These are phyloP conservation scores for Calcarius lapponicus DNA, from an alignment of 2,797 vertebrate genomes.

Conservation along the genomic window DNA sequence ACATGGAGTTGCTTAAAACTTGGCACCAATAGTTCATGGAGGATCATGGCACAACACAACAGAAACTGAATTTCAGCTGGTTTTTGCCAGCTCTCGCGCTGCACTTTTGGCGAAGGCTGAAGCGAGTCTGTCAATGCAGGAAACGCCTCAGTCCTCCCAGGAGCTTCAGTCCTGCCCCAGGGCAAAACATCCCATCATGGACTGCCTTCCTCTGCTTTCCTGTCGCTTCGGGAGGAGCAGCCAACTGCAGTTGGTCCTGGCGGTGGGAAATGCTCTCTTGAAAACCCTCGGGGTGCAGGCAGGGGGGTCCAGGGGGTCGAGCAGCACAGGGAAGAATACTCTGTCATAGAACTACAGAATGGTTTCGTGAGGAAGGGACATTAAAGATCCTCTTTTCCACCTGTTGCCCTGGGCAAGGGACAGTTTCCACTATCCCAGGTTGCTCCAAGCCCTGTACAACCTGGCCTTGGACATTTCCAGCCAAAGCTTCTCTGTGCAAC, in stretches of 20 bases:
- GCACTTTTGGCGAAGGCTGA: conserved; percentile 41
- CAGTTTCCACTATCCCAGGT: rapidly evolving
- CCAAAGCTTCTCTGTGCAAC: background rate
- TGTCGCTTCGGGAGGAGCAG: background rate
- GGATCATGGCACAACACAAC: conserved; percentile 61
- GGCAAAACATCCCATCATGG: conserved; percentile 33
- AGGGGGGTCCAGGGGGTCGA: background rate
- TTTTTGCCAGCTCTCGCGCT: conserved; percentile 58
- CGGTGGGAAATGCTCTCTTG: background rate
- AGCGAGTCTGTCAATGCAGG: conserved; percentile 57
- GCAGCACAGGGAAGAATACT: background rate
- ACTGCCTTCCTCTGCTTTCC: conserved; percentile 20
- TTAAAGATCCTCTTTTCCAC: background rate
- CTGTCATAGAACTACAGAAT: background rate
- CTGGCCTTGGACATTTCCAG: background rate
- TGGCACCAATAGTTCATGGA: conserved; percentile 49
- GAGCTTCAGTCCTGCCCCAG: conserved; percentile 52
- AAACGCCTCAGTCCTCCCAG: background rate
- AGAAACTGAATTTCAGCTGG: conserved; percentile 63
- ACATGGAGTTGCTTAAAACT: conserved; percentile 70
- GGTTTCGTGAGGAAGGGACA: background rate
- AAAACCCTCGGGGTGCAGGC: background rate
- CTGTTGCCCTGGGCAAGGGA: background rate
- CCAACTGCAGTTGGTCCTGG: conserved; percentile 56
- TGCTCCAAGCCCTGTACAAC: rapidly evolving